Conservation (phyloP, 2,888 invertebrate species). For the Mesoligia furuncula region DNA sequence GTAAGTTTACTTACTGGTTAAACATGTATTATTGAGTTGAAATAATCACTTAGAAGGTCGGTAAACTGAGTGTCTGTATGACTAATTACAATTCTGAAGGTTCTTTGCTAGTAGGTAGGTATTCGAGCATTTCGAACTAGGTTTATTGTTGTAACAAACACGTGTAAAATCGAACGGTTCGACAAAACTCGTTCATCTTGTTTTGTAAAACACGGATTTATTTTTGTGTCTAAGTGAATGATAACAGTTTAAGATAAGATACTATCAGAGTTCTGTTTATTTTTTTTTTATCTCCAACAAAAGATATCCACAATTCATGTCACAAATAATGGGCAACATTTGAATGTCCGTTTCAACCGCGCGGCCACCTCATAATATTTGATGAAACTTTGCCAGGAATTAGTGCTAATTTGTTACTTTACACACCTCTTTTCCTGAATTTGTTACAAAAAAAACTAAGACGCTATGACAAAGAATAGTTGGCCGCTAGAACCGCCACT, state of each 20-base stretch:
- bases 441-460: no score
- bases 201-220: not conserved
- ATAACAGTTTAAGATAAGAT: not conserved
- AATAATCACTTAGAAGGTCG: constrained; percentile 26
- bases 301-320: not conserved
- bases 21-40: constrained; percentile 22
- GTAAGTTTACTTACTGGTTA: not conserved
- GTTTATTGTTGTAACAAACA: not conserved
- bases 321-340: not conserved
- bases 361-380: no score
- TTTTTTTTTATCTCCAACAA: not conserved
- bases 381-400: no score
- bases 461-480: no score
- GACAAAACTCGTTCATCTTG: not conserved
- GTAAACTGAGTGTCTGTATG: not conserved
- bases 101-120: not conserved
- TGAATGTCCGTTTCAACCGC: no score
- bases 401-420: no score
- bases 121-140: not conserved
- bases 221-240: not conserved
- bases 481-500: no score
- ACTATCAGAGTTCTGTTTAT: not conserved
- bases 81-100: constrained; percentile 26
- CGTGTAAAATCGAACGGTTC: not conserved
- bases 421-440: no score